A percentile compares a stretch with the other conserved stretches of the same genome.
These are phyloP conservation scores for Galbula dea DNA, from an alignment of 2,113 vertebrate genomes.

Conservation along the genomic window DNA sequence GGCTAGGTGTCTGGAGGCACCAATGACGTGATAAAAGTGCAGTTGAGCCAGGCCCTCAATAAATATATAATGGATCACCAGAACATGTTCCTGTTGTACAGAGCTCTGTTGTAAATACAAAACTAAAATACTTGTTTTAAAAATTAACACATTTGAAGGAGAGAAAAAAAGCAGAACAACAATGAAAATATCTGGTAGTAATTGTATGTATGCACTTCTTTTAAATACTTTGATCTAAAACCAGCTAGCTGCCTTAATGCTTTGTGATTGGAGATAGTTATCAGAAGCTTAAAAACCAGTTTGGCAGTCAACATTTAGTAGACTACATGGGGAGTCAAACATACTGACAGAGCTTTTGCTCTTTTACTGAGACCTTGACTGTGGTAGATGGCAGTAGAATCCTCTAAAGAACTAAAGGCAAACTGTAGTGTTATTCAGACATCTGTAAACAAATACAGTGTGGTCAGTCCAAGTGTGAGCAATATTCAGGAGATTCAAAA, in stretches of 20 bases:
- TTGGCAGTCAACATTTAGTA: background rate
- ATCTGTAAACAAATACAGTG: conserved; percentile 49
- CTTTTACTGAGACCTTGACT: conserved; percentile 11
- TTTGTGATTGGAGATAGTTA: background rate
- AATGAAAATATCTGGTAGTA: background rate
- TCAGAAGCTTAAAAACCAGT: background rate
- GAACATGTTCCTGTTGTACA: background rate
- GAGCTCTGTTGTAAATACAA: background rate
- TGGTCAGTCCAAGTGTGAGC: background rate
- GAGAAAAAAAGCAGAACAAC: background rate
- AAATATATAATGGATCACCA: background rate
- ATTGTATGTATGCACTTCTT: background rate
- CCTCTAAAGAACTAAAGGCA: conserved; percentile 46
- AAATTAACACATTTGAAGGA: background rate
- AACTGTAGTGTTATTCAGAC: conserved; percentile 2
- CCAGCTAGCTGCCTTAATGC: background rate
- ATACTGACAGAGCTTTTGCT: background rate
- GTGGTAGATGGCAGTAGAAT: background rate
- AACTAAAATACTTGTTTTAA: background rate
- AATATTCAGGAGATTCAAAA: conserved; percentile 44
- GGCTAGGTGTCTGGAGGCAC: background rate
- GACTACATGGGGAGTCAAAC: background rate
- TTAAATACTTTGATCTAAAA: background rate
- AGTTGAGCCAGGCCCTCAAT: background rate
- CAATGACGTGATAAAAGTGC: background rate